A percentile compares a stretch with the other conserved stretches of the same genome.
Evolutionary conservation across 2,113 vertebrate genomes (phyloP).

Genomic region (Plecturocebus donacophilus): DNA sequence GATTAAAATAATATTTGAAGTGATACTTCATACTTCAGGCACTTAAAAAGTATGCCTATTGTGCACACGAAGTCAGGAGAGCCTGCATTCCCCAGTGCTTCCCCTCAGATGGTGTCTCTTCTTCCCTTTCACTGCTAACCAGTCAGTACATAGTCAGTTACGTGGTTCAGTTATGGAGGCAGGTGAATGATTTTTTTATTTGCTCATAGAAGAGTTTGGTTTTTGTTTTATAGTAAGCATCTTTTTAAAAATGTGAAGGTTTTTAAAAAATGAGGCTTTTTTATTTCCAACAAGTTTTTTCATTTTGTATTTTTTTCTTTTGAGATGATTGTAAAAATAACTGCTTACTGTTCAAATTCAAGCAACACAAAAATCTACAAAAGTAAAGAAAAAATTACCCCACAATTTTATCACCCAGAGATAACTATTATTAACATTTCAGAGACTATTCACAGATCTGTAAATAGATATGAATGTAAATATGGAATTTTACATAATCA

Average conservation of each 20-base stretch:
- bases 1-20: background rate
- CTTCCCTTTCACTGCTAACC: background rate
- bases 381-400: conserved; percentile 19
- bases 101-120: background rate
- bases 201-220: background rate
- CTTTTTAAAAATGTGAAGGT: background rate
- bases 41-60: background rate
- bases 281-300: conserved; percentile 41
- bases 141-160: background rate
- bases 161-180: background rate
- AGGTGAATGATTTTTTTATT: background rate
- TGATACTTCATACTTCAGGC: background rate
- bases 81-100: background rate
- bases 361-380: background rate
- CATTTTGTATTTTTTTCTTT: background rate
- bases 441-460: background rate
- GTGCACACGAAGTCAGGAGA: background rate
- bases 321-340: conserved; percentile 15
- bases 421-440: conserved; percentile 18
- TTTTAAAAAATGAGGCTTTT: conserved; percentile 12
- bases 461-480: background rate
- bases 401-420: background rate
- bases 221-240: background rate
- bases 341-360: background rate
- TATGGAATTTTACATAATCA: background rate